Percentiles rank a stretch among this genome's conserved stretches.
These are phyloP conservation scores for Prinia subflava DNA, from an alignment of 2,113 vertebrate species.

Conservation along the genomic window DNA sequence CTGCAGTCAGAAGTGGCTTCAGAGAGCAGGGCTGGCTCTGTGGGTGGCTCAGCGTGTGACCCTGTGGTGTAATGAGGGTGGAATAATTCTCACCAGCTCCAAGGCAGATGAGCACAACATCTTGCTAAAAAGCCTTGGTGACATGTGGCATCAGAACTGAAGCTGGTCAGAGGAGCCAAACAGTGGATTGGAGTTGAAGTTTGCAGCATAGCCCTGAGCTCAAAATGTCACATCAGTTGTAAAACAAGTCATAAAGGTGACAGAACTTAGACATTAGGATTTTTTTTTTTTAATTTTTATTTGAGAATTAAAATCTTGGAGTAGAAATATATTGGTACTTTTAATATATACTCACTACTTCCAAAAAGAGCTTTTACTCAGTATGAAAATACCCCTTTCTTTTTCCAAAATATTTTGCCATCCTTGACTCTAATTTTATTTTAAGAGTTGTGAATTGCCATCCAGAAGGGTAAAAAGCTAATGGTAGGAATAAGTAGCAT, in stretches of 20 bases:
- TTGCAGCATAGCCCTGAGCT: not conserved
- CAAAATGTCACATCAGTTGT: not conserved
- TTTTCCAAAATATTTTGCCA: not conserved
- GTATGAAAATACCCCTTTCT: not conserved
- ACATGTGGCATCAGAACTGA: not conserved
- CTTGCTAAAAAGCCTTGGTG: not conserved
- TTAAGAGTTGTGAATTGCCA: not conserved
- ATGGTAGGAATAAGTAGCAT: not conserved
- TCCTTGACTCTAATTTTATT: not conserved
- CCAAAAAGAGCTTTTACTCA: not conserved
- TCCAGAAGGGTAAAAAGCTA: not conserved
- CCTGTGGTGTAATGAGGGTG: not conserved
- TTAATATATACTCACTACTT: not conserved
- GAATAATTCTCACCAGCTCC: not conserved
- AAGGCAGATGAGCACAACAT: not conserved
- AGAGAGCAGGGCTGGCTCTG: not conserved
- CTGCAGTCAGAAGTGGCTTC: not conserved
- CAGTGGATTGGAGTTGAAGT: accelerated
- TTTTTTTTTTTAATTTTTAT: not conserved
- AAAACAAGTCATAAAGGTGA: not conserved
- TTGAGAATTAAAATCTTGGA: not conserved
- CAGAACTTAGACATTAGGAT: not conserved
- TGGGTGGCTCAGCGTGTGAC: not conserved
- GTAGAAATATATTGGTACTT: not conserved
- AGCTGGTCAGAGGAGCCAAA: not conserved